A percentile compares a stretch with the other conserved stretches of the same genome.
Evolutionary conservation across 2,888 invertebrate genomes (phyloP).

Genomic region (Kryphioiulus occultus): DNA sequence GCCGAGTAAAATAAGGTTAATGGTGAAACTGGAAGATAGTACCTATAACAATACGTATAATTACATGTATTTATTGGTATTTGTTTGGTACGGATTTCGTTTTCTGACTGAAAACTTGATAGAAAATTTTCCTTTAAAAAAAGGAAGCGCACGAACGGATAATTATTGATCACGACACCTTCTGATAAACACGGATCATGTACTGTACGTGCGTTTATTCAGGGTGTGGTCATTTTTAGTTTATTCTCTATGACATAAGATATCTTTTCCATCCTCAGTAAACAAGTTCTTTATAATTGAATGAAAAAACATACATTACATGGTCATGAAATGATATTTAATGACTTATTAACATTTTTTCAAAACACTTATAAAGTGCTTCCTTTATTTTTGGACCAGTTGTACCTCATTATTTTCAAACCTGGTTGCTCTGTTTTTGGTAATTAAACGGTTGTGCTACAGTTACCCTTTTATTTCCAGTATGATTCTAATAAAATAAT

Average conservation of each 20-base stretch:
- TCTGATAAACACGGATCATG: too few species aligned
- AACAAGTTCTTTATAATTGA: constrained; percentile 1
- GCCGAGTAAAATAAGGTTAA: too few species aligned
- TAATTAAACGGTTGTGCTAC: background rate
- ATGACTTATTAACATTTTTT: background rate
- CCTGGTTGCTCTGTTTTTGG: background rate
- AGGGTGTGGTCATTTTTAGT: background rate
- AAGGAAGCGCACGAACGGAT: background rate
- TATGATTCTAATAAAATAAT: background rate
- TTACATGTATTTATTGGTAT: too few species aligned
- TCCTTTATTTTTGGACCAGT: background rate
- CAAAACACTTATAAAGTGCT: background rate
- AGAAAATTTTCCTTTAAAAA: background rate
- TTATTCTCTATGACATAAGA: background rate
- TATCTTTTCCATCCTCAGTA: background rate
- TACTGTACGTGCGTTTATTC: background rate
- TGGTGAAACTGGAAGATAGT: too few species aligned
- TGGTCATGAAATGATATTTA: background rate
- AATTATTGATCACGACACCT: background rate
- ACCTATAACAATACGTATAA: too few species aligned
- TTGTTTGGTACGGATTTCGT: too few species aligned
- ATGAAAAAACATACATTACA: background rate
- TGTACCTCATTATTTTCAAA: background rate
- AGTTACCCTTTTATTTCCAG: background rate
- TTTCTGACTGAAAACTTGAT: background rate